Conservation (phyloP, 2,113 vertebrate genomes). For the Sakesphorus luctuosus region DNA sequence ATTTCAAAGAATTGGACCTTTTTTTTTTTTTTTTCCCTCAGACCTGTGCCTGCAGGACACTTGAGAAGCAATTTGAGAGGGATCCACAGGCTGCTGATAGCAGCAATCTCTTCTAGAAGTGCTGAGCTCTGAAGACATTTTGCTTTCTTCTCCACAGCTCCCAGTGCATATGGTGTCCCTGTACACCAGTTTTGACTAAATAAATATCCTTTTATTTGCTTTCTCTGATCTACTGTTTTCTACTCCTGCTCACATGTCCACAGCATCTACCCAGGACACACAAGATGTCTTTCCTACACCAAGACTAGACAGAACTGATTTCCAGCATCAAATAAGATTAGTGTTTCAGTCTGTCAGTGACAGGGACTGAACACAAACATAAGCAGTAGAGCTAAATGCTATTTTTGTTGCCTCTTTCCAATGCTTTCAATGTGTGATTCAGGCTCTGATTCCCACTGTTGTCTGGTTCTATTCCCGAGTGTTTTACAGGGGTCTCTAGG, state of each 20-base stretch:
- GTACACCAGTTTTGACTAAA: background rate
- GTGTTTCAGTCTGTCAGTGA: background rate
- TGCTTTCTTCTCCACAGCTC: background rate
- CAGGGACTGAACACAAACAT: background rate
- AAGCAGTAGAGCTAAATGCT: background rate
- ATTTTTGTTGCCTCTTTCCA: background rate
- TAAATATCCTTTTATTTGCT: background rate
- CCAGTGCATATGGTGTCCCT: background rate
- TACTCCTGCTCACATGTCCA: background rate
- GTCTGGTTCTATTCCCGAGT: background rate
- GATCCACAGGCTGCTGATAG: background rate
- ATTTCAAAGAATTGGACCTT: background rate
- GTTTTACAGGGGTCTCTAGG: background rate
- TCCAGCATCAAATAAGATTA: background rate
- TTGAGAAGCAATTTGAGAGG: background rate
- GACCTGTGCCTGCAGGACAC: background rate
- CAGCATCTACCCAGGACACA: background rate
- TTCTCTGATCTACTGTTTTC: background rate
- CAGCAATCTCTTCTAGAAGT: background rate
- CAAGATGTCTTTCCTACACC: background rate
- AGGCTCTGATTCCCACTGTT: accelerated
- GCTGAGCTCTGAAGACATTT: background rate
- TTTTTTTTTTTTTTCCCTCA: background rate
- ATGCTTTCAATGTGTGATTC: background rate
- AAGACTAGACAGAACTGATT: background rate